Conservation (phyloP, 2,888 invertebrate genomes). For the Meghimatium bilineatum region DNA sequence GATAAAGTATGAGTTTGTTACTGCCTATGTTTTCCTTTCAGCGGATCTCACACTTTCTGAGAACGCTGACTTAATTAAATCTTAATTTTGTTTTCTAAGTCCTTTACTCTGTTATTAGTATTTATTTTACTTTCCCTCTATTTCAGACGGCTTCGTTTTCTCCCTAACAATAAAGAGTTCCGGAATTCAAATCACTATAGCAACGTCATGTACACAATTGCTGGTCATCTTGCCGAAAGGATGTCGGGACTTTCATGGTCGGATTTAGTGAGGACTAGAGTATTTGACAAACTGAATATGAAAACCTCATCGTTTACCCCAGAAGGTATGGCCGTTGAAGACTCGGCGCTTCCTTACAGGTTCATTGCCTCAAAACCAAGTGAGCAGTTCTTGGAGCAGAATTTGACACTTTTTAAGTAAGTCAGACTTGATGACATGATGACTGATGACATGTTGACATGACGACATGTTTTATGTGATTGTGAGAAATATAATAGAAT, state of each 20-base stretch:
- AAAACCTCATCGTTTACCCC: slow-evolving; percentile 18
- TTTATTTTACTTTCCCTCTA: background rate
- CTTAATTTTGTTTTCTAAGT: no score
- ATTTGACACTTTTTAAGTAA: slow-evolving; percentile 37
- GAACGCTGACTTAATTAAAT: no score
- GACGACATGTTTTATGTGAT: no score
- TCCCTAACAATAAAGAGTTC: slow-evolving; percentile 43
- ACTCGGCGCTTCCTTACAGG: slow-evolving; percentile 31
- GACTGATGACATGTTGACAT: no score
- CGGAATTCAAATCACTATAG: slow-evolving; percentile 33
- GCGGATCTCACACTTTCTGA: no score
- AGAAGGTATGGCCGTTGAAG: background rate
- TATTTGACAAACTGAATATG: slow-evolving; percentile 29
- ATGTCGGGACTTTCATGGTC: slow-evolving; percentile 27
- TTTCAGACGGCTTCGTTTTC: slow-evolving; percentile 54
- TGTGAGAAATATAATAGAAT: no score
- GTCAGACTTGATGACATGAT: background rate
- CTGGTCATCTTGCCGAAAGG: slow-evolving; percentile 32
- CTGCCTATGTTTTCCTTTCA: no score
- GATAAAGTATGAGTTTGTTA: no score
- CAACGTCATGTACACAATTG: slow-evolving; percentile 39
- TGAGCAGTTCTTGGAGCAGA: slow-evolving; percentile 22
- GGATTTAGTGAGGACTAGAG: slow-evolving; percentile 14
- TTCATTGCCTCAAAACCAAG: background rate
- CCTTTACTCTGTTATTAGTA: no score